Conservation (phyloP, 2,888 invertebrate genomes). For the Girardia tigrina region DNA sequence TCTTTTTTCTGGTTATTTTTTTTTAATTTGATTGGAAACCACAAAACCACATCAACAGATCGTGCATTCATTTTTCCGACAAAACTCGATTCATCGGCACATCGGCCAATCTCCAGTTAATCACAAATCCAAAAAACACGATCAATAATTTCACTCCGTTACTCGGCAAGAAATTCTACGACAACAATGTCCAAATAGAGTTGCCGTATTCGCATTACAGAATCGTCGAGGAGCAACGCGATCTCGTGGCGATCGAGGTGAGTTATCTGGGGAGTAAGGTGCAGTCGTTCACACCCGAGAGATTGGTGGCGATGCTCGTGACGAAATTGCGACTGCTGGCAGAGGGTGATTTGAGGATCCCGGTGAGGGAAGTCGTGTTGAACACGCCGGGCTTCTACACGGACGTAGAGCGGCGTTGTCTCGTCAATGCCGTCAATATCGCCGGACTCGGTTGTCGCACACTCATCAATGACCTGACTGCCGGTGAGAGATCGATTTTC, state of each 20-base stretch:
- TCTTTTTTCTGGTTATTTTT: too few species aligned
- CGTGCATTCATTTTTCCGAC: slow-evolving; percentile 82
- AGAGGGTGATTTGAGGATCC: slow-evolving; percentile 69
- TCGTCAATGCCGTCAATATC: slow-evolving; percentile 76
- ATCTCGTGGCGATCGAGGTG: slow-evolving; percentile 70
- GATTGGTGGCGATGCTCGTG: slow-evolving; percentile 88
- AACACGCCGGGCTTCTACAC: slow-evolving; percentile 77
- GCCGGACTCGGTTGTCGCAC: slow-evolving; percentile 82
- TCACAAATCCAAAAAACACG: slow-evolving; percentile 92
- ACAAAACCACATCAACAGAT: too few species aligned
- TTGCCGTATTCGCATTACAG: slow-evolving; percentile 65
- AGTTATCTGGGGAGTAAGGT: slow-evolving; percentile 73
- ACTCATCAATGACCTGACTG: slow-evolving; percentile 69
- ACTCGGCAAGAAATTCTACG: slow-evolving; percentile 73
- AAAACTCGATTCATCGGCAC: slow-evolving; percentile 84
- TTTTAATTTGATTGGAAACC: too few species aligned
- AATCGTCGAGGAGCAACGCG: slow-evolving; percentile 64
- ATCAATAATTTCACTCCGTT: slow-evolving; percentile 80
- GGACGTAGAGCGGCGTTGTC: slow-evolving; percentile 76
- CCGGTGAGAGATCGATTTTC: too few species aligned
- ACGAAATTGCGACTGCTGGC: slow-evolving; percentile 86
- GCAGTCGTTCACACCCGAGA: slow-evolving; percentile 62
- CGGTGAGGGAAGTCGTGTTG: slow-evolving; percentile 58
- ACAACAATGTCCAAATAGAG: slow-evolving; percentile 70
- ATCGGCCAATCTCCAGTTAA: slow-evolving; percentile 85